A percentile compares a stretch with the other conserved stretches of the same genome.
Conservation (phyloP, 2,797 vertebrate genomes). For the Falco novaeseelandiae region DNA sequence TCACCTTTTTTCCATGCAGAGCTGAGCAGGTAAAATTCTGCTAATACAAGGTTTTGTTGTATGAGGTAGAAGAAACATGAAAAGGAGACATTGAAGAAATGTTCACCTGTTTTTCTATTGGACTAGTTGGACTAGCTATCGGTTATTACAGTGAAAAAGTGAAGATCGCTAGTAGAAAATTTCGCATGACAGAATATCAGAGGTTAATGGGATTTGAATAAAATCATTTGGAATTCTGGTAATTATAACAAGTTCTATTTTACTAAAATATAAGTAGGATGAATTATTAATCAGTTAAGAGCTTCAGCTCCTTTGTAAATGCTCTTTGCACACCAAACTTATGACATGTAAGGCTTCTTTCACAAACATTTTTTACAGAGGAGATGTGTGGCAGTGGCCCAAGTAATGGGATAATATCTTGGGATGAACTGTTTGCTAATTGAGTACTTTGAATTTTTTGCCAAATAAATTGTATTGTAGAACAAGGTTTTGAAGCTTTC, state of each 20-base stretch:
- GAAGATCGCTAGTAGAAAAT: not conserved
- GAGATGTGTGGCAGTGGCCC: not conserved
- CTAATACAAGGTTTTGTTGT: not conserved
- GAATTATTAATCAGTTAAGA: not conserved
- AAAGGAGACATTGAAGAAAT: not conserved
- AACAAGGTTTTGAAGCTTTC: slow-evolving; percentile 7
- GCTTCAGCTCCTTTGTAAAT: not conserved
- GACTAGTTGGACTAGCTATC: not conserved
- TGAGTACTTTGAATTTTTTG: slow-evolving; percentile 11
- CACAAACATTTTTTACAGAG: not conserved
- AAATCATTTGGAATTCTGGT: not conserved
- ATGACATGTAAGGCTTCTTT: not conserved
- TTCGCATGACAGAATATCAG: not conserved
- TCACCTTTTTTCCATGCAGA: not conserved
- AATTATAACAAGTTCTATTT: not conserved
- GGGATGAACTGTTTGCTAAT: slow-evolving; percentile 18
- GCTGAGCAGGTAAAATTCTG: not conserved
- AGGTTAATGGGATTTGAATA: not conserved
- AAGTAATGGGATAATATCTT: slow-evolving; percentile 1
- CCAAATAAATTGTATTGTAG: not conserved
- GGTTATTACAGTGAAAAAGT: not conserved
- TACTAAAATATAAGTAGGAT: not conserved
- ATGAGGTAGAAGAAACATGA: not conserved
- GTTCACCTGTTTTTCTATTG: not conserved
- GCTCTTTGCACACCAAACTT: not conserved